Evolutionary conservation across 2,113 vertebrate species (phyloP).

Genomic region (Hippopotamus amphibius): DNA sequence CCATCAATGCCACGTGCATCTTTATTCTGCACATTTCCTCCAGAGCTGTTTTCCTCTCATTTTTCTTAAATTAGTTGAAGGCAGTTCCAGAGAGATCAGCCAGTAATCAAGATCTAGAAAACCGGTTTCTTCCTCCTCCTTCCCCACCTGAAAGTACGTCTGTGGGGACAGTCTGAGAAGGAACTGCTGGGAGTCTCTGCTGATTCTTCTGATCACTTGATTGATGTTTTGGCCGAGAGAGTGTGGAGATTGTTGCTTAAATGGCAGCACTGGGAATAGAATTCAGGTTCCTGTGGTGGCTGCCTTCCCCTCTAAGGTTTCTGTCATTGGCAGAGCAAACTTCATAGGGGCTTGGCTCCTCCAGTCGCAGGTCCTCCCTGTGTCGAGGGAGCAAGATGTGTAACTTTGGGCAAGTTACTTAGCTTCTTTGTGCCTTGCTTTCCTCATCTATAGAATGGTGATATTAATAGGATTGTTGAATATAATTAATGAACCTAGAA

Average conservation of each 20-base stretch:
- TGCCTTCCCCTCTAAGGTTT: background rate
- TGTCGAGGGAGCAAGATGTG: background rate
- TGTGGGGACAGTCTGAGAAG: background rate
- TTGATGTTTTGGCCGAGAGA: background rate
- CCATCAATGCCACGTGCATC: background rate
- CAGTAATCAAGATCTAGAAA: slow-evolving; percentile 6
- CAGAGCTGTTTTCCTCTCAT: slow-evolving; percentile 44
- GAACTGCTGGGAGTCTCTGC: background rate
- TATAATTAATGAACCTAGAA: background rate
- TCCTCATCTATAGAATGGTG: slow-evolving; percentile 7
- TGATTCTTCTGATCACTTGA: background rate
- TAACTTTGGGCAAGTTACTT: background rate
- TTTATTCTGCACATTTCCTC: slow-evolving; percentile 58
- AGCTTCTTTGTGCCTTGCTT: slow-evolving; percentile 6
- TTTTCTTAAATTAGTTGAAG: slow-evolving; percentile 60
- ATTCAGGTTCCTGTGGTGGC: background rate
- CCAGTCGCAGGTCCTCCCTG: background rate
- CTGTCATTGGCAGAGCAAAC: background rate
- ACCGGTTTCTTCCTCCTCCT: background rate
- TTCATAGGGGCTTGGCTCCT: background rate
- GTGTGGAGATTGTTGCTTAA: background rate
- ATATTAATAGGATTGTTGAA: background rate
- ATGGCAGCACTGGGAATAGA: background rate
- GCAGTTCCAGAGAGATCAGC: slow-evolving; percentile 12
- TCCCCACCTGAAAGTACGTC: background rate